phyloP scores from a whole-genome alignment of 35 echinoderm and acorn worm genomes.

The Nesometra sesokonis region DNA sequence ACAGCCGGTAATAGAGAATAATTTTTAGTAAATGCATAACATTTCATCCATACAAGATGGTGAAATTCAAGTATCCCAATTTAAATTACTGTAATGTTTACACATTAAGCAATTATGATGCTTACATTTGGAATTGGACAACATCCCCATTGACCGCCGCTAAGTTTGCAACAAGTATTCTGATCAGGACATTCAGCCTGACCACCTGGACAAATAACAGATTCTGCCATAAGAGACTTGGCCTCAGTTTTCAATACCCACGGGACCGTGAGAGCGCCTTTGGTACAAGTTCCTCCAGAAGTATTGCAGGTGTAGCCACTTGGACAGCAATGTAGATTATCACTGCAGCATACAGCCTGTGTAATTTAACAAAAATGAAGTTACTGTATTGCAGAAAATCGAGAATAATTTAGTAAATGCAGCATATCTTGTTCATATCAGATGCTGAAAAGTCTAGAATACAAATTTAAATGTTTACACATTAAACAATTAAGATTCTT shows the following conservation, averaged over 20 bases:
- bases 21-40: background rate
- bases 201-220: background rate
- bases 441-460: background rate
- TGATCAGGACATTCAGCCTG: background rate
- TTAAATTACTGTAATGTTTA: constrained; percentile 49
- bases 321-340: constrained; percentile 25
- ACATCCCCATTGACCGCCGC: constrained; percentile 13
- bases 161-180: background rate
- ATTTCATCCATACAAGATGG: background rate
- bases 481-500: background rate
- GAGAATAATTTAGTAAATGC: no score
- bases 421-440: no score
- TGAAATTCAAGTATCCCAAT: background rate
- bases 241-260: constrained; percentile 30
- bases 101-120: no score
- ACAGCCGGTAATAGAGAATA: background rate
- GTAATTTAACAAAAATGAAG: background rate
- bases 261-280: background rate
- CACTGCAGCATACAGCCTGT: constrained; percentile 28
- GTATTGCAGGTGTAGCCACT: constrained; percentile 18
- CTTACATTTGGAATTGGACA: constrained; percentile 29
- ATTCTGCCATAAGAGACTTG: background rate
- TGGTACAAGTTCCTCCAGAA: background rate
- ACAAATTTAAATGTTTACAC: background rate
- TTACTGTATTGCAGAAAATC: no score